Evolutionary conservation across 2,113 vertebrate genomes (phyloP).

Genomic region (Sturnus vulgaris): DNA sequence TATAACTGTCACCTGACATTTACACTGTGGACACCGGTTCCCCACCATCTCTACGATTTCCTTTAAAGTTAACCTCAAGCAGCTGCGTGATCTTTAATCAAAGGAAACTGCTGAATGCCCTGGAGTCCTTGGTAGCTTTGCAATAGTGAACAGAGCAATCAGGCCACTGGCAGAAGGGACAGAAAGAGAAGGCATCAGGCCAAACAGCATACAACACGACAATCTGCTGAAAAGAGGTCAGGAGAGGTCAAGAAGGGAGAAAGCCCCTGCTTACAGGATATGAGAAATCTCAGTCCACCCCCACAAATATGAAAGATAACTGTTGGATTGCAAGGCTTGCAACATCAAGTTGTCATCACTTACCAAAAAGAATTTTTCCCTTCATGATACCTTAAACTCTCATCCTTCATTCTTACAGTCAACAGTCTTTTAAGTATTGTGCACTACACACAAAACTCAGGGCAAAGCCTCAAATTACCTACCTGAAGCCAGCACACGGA

Average conservation of each 20-base stretch:
- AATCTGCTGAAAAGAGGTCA: background rate
- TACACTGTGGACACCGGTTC: background rate
- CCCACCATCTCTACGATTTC: background rate
- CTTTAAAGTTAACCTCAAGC: background rate
- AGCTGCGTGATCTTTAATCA: background rate
- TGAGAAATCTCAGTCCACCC: background rate
- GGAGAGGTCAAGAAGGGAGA: background rate
- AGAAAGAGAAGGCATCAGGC: background rate
- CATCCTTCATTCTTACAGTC: background rate
- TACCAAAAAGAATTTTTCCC: background rate
- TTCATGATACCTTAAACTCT: background rate
- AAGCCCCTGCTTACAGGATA: background rate
- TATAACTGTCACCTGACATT: background rate
- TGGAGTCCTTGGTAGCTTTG: background rate
- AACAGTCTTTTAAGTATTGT: background rate
- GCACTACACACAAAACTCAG: background rate
- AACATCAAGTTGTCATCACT: background rate
- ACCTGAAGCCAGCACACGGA: constrained; percentile 92
- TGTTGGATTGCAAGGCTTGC: background rate
- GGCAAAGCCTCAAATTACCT: background rate
- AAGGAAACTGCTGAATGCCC: background rate
- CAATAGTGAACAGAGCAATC: background rate
- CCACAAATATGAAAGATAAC: background rate
- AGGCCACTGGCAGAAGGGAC: background rate
- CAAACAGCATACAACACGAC: background rate